Conservation (phyloP, 2,797 vertebrate genomes). For the Basileuterus tristriatus region DNA sequence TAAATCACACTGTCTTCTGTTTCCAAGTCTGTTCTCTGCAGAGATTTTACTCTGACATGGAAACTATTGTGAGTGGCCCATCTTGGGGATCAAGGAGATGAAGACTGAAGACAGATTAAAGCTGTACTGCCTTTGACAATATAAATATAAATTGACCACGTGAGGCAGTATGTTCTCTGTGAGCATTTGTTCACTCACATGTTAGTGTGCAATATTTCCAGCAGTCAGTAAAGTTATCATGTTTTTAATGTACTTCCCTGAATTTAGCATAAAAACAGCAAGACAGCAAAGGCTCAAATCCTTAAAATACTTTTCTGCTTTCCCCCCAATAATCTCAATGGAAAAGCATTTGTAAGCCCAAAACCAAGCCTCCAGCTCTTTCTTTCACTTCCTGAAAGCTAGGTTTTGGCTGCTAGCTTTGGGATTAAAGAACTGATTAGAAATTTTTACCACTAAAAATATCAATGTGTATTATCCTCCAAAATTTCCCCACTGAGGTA, state of each 20-base stretch:
- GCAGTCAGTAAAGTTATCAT: neutral
- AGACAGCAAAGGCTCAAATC: neutral
- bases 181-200: neutral
- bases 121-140: neutral
- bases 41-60: neutral
- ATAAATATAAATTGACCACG: neutral
- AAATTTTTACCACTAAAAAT: neutral
- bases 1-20: neutral
- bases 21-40: neutral
- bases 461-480: neutral
- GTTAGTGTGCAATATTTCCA: neutral
- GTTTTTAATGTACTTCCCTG: neutral
- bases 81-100: neutral
- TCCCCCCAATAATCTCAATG: neutral
- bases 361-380: neutral
- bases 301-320: neutral
- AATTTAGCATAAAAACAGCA: neutral
- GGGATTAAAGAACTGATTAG: neutral
- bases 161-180: neutral
- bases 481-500: neutral
- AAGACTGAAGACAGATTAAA: neutral
- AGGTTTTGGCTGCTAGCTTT: neutral
- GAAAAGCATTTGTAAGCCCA: neutral
- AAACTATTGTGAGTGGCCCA: neutral
- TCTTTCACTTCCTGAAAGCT: neutral